Percentiles rank a stretch among this genome's conserved stretches.
phyloP scores from a whole-genome alignment of 1,140 invertebrate species.

The Mizuhopecten yessoensis region DNA sequence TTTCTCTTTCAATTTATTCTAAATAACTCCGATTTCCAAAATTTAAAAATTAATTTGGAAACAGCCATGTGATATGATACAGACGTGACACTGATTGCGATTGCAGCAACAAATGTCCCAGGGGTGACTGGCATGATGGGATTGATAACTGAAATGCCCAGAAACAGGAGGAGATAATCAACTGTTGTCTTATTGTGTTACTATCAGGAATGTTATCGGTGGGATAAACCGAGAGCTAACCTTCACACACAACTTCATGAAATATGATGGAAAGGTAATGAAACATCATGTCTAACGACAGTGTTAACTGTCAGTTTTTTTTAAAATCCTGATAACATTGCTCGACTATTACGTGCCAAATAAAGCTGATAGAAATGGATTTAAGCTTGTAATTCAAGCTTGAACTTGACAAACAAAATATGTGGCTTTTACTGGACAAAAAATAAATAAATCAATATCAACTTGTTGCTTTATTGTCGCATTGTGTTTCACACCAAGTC shows the following conservation, averaged over 20 bases:
- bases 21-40: not conserved
- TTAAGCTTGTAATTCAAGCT: not conserved
- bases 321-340: too few relatives aligned
- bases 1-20: not conserved
- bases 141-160: slow-evolving; percentile 9
- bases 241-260: not conserved
- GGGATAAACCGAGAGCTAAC: not conserved
- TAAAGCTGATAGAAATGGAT: too few relatives aligned
- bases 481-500: not conserved
- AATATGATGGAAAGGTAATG: not conserved
- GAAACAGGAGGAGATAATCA: slow-evolving; percentile 38
- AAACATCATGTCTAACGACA: not conserved
- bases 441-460: not conserved
- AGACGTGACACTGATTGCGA: not conserved
- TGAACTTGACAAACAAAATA: not conserved
- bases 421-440: not conserved
- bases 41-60: not conserved
- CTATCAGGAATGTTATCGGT: not conserved
- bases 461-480: not conserved
- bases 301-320: not conserved
- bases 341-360: too few relatives aligned
- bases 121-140: slow-evolving; percentile 2
- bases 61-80: not conserved
- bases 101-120: not conserved
- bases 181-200: slow-evolving; percentile 15